These are phyloP conservation scores for Panthera tigris DNA, from an alignment of 2,113 vertebrate species.

Conservation along the genomic window DNA sequence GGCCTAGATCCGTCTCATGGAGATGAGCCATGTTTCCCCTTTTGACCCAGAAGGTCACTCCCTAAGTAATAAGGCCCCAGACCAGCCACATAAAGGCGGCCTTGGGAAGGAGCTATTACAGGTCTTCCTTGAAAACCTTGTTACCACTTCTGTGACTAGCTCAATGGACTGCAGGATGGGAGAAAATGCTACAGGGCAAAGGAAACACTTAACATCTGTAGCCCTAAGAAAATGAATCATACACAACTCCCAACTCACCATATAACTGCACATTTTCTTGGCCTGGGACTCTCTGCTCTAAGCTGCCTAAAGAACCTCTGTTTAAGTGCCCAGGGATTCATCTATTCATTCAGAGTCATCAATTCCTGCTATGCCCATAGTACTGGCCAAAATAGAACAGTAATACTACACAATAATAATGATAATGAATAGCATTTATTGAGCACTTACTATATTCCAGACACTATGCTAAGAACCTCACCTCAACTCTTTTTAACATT, in stretches of 20 bases:
- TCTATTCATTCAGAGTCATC: not conserved
- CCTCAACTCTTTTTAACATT: not conserved
- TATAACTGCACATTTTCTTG: not conserved
- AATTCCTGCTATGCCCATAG: not conserved
- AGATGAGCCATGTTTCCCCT: not conserved
- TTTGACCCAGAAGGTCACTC: not conserved
- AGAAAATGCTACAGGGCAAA: not conserved
- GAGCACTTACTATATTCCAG: not conserved
- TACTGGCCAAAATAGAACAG: not conserved
- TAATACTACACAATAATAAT: not conserved
- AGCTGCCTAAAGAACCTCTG: not conserved
- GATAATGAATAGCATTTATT: not conserved
- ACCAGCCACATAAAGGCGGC: not conserved
- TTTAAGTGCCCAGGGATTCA: not conserved
- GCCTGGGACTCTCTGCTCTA: not conserved
- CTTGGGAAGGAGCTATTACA: not conserved
- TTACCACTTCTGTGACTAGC: not conserved
- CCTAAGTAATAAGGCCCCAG: not conserved
- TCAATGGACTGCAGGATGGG: not conserved
- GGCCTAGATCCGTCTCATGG: not conserved
- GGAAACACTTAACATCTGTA: not conserved
- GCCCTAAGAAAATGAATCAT: not conserved
- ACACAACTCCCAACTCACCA: not conserved
- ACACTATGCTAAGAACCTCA: not conserved
- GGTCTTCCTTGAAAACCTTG: not conserved